These are phyloP conservation scores for Drosophila sechellia DNA, from an alignment of 1,140 invertebrate genomes.

Conservation along the genomic window DNA sequence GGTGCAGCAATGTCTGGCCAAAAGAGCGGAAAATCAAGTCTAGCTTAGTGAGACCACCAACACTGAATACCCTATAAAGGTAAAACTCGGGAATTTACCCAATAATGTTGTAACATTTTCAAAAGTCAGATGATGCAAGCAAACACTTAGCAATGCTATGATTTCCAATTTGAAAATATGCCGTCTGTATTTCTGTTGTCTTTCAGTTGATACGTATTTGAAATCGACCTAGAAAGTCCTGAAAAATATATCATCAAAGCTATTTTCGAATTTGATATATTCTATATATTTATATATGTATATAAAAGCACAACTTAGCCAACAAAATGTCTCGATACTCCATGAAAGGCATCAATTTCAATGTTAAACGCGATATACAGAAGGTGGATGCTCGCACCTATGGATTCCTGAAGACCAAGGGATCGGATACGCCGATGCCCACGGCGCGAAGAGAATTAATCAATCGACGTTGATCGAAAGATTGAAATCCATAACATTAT, in stretches of 20 bases:
- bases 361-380: background rate
- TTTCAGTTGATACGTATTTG: too few species aligned
- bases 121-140: background rate
- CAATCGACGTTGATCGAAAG: background rate
- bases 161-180: too few species aligned
- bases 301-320: background rate
- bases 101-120: background rate
- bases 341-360: background rate
- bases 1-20: conserved; percentile 21
- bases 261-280: background rate
- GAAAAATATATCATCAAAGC: background rate
- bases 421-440: background rate
- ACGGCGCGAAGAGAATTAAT: background rate
- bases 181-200: too few species aligned
- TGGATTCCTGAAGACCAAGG: background rate
- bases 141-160: too few species aligned
- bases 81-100: background rate
- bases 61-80: conserved; percentile 11
- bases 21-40: conserved; percentile 16
- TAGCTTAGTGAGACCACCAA: background rate
- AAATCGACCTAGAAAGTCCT: background rate
- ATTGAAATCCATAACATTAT: background rate
- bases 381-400: background rate
- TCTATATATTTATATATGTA: too few species aligned
- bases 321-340: background rate